A percentile compares a stretch with the other conserved stretches of the same genome.
phyloP scores from a whole-genome alignment of 2,797 vertebrate species.

The Catamblyrhynchus diadema region DNA sequence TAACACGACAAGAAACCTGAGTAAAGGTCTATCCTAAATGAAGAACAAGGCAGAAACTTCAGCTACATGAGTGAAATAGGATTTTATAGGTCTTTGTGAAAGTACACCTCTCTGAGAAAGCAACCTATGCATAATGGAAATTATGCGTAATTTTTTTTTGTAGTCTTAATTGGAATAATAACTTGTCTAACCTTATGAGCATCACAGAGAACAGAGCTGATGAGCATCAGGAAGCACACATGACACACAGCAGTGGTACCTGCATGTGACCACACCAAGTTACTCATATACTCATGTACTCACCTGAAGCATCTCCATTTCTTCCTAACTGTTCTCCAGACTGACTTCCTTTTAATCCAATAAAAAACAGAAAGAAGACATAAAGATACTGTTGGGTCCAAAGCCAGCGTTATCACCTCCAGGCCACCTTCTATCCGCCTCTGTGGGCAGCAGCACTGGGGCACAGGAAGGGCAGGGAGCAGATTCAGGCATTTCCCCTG shows the following conservation, averaged over 20 bases:
- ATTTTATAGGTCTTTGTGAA: not conserved
- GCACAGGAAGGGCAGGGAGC: not conserved
- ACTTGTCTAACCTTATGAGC: not conserved
- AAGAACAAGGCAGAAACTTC: not conserved
- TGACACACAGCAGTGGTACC: accelerated
- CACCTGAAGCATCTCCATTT: not conserved
- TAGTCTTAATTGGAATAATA: not conserved
- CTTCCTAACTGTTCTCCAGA: not conserved
- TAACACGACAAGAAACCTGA: not conserved
- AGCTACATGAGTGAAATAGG: not conserved
- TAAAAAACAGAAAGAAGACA: not conserved
- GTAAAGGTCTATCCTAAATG: accelerated
- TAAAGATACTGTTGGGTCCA: not conserved
- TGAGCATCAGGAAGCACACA: not conserved
- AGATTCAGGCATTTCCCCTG: not conserved
- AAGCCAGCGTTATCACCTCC: accelerated
- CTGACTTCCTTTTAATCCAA: not conserved
- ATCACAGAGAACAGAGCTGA: not conserved
- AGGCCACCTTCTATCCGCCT: not conserved
- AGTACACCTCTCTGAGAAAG: not conserved
- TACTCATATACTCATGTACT: accelerated
- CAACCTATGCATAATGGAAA: not conserved
- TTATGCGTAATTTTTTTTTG: not conserved
- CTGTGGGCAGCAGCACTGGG: not conserved
- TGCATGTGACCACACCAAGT: not conserved